Evolutionary conservation across 2,888 invertebrate species (phyloP).

Genomic region (Noctuana brunneofusca): DNA sequence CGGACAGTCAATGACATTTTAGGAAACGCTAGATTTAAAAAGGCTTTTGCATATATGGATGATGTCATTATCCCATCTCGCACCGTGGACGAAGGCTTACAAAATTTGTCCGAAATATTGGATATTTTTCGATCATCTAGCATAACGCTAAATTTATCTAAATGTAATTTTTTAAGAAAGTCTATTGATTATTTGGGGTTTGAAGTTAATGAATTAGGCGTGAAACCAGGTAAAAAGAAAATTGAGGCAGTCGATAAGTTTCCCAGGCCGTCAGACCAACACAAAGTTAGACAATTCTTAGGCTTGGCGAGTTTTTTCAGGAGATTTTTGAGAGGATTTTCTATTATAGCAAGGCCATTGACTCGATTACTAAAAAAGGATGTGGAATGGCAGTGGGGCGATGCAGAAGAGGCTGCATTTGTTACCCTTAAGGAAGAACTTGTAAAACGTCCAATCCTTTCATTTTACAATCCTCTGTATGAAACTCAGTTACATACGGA

Average conservation of each 20-base stretch:
- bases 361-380: constrained; percentile 36
- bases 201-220: constrained; percentile 25
- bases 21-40: constrained; percentile 23
- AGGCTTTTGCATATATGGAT: constrained; percentile 37
- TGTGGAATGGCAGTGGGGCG: constrained; percentile 39
- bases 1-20: constrained; percentile 27
- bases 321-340: constrained; percentile 31
- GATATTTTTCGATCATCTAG: constrained; percentile 21
- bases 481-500: constrained; percentile 53
- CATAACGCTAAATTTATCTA: constrained; percentile 30
- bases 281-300: constrained; percentile 29
- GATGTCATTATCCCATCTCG: constrained; percentile 35
- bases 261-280: constrained; percentile 26
- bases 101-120: constrained; percentile 13
- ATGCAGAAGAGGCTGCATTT: constrained; percentile 42
- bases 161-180: constrained; percentile 24
- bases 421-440: constrained; percentile 41
- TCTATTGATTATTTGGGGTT: constrained; percentile 31
- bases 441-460: constrained; percentile 43
- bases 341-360: constrained; percentile 33
- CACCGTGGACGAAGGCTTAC: constrained; percentile 32
- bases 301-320: constrained; percentile 34
- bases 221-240: constrained; percentile 28
- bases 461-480: constrained; percentile 43
- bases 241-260: constrained; percentile 31